Evolutionary conservation across 2,888 invertebrate species (phyloP).

Genomic region (Hemistola chrysoprasaria): DNA sequence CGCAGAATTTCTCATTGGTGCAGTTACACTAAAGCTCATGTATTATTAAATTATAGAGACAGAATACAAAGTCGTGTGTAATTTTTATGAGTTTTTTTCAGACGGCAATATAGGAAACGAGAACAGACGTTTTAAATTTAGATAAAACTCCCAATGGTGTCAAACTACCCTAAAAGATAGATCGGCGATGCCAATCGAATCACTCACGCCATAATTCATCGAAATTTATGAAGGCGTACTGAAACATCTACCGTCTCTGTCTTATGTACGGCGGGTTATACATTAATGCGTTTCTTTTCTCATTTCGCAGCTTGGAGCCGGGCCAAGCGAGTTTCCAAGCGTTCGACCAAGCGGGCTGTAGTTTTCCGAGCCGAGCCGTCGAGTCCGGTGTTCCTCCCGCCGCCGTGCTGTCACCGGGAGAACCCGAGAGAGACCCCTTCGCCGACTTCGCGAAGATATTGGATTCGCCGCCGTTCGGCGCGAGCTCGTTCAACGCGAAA

Average conservation of each 20-base stretch:
- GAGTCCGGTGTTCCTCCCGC: constrained; percentile 72
- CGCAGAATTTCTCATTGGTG: no score
- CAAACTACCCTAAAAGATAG: constrained; percentile 70
- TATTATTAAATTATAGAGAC: no score
- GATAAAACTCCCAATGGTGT: constrained; percentile 63
- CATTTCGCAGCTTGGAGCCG: constrained; percentile 82
- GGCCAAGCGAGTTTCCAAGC: constrained; percentile 81
- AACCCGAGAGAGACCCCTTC: constrained; percentile 65
- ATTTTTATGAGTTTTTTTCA: no score
- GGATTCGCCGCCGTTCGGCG: constrained; percentile 58
- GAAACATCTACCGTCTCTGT: constrained; percentile 71
- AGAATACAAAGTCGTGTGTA: no score
- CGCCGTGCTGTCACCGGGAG: constrained; percentile 50
- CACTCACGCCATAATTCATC: constrained; percentile 76
- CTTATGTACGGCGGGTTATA: constrained; percentile 67
- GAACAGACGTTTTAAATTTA: constrained; percentile 61
- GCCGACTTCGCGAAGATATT: constrained; percentile 49
- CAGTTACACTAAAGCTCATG: no score
- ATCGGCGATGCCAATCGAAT: constrained; percentile 71
- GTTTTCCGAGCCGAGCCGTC: constrained; percentile 77
- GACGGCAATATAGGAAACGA: constrained; percentile 37
- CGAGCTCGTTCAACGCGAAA: constrained; percentile 49
- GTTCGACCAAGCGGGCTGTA: constrained; percentile 75
- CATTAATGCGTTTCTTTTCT: constrained; percentile 79
- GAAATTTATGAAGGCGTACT: constrained; percentile 67